Conservation (phyloP, 2,888 invertebrate species). For the Gryllus longicercus region DNA sequence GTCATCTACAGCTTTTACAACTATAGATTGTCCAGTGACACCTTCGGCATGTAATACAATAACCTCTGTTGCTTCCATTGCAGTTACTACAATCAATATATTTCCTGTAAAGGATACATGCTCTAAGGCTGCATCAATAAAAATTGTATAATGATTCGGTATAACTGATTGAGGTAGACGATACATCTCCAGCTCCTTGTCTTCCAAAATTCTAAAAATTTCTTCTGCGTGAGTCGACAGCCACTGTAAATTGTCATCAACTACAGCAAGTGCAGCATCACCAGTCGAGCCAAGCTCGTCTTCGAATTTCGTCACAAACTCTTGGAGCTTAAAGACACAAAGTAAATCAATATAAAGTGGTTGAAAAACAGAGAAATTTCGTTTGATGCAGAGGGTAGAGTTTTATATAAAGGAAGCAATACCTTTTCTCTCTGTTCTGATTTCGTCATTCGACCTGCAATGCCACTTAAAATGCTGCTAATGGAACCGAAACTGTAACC, state of each 20-base stretch:
- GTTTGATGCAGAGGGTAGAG: neutral
- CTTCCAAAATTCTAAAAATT: neutral
- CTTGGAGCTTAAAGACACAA: neutral
- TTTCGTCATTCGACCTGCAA: neutral
- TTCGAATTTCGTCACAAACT: neutral
- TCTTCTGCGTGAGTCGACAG: neutral
- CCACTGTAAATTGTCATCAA: conserved; percentile 22
- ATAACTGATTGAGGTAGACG: conserved; percentile 23
- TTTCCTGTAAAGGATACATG: conserved; percentile 18
- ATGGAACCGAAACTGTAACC: neutral
- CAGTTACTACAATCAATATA: conserved; percentile 49
- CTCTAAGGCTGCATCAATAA: conserved; percentile 19
- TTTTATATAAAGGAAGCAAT: neutral
- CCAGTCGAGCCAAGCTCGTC: neutral
- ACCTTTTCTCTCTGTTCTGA: neutral
- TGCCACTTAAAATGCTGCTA: neutral
- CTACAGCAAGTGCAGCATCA: neutral
- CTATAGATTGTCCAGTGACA: neutral
- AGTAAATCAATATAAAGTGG: neutral
- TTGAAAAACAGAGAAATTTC: neutral
- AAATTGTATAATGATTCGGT: conserved; percentile 25
- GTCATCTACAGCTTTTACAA: too few relatives aligned
- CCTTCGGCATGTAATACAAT: conserved; percentile 31
- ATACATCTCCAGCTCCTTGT: neutral
- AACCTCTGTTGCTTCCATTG: conserved; percentile 55